phyloP scores from a whole-genome alignment of 2,797 vertebrate species.

The Rhabdomys pumilio region DNA sequence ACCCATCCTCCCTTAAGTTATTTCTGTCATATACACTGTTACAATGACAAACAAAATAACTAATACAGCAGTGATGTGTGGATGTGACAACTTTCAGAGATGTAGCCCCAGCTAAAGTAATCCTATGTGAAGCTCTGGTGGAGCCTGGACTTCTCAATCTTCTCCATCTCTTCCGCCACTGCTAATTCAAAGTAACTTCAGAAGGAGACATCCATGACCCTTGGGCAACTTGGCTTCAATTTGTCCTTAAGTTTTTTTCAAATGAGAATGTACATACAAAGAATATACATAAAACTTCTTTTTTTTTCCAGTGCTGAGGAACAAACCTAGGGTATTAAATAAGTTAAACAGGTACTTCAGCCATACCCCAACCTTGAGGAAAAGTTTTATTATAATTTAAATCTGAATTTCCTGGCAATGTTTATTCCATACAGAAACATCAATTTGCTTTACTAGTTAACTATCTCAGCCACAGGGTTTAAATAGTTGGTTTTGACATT shows the following conservation, averaged over 20 bases:
- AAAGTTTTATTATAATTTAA: slow-evolving; percentile 22
- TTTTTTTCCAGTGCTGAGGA: not conserved
- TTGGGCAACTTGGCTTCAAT: not conserved
- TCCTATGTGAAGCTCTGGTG: too few relatives aligned
- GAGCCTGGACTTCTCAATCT: not conserved
- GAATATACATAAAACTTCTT: not conserved
- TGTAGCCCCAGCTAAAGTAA: not conserved
- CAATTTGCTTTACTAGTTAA: slow-evolving; percentile 6
- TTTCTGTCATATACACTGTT: not conserved
- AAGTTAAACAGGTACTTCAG: not conserved
- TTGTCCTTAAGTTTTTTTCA: slow-evolving; percentile 17
- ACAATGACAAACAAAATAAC: not conserved
- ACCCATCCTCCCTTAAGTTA: not conserved
- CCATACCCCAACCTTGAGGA: not conserved
- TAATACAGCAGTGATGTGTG: not conserved
- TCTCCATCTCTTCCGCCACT: not conserved
- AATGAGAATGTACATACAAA: not conserved
- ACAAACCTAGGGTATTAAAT: not conserved
- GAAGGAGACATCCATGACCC: not conserved
- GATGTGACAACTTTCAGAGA: not conserved
- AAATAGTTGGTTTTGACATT: not conserved
- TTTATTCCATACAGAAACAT: not conserved
- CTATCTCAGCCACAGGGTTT: not conserved
- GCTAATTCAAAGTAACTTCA: not conserved
- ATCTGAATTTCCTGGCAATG: slow-evolving; percentile 12